Evolutionary conservation across 2,113 vertebrate species (phyloP), one percentile per base, ranked within the genome.

Genomic region (Fulmarus glacialis): DNA sequence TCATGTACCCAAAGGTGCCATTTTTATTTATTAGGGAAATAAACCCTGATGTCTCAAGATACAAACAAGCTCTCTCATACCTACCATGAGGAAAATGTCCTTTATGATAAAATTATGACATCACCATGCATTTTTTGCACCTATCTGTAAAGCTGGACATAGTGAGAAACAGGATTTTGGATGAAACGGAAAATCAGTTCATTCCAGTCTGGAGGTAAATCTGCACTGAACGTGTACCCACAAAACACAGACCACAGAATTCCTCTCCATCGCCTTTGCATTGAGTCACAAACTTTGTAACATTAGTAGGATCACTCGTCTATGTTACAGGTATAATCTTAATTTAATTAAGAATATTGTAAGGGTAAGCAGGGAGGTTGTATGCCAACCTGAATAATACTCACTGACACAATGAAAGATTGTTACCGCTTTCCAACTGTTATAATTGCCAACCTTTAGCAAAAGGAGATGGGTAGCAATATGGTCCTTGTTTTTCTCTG

Each of bases 361-460:
- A 73, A 91, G 67, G 32, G 20, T 62, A 88, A 53, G 64, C 77
- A 66, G 29, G 20, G 47, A 83, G 52, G 38, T 89, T 71, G 60
- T 42, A n/a, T 70, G 56, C 67, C 81, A 96, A 81, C 55, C 43
- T 80, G 64, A 85, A 58, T 90, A 92, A 94, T 77, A 89, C 59
- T 85, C 77, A 48, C 36, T 59, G 95, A 67, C 89, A 97, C 43
- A 96, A 83, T 89, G 93, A 94, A 93, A 92, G 85, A 95, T 74
- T 73, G 42, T 70, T 95, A 85, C 45, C 3, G 8, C 36, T 80
- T 81, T 87, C 60, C 86, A 63, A 79, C 43, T 4, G 6, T 77
- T 94, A 2, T 96, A 96, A 97, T 95, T 97, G 75, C 87, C 94
- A 97, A 91, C 55, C 59, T 94, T 94, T 83, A 92, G 21, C 73